Evolutionary conservation across 2,888 invertebrate genomes (phyloP).

Genomic region (Palloptera scutellata): DNA sequence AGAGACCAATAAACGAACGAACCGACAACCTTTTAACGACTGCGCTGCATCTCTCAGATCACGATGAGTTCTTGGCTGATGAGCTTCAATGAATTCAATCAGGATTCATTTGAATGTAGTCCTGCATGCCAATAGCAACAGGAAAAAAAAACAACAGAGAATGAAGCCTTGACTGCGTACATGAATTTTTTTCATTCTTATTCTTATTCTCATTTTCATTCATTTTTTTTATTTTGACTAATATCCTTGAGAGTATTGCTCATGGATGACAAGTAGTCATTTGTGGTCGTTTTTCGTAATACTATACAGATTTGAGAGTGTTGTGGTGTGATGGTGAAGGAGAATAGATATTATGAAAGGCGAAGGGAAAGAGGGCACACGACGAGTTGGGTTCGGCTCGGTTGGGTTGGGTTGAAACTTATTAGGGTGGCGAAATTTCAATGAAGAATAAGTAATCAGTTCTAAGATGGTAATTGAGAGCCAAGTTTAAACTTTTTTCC

Average conservation of each 20-base stretch:
- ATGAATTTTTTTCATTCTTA: too few relatives aligned
- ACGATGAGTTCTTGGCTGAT: conserved; percentile 49
- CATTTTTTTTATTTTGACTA: conserved; percentile 46
- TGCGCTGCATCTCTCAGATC: conserved; percentile 43
- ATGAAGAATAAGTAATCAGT: conserved; percentile 55
- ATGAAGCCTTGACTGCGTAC: conserved; percentile 30
- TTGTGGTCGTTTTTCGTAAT: too few relatives aligned
- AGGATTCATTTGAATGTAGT: conserved; percentile 60
- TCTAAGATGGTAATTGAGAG: conserved; percentile 57
- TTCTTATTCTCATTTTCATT: too few relatives aligned
- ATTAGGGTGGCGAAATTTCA: conserved; percentile 22
- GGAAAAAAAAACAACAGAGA: conserved; percentile 30
- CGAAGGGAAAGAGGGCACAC: background rate
- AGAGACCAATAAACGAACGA: conserved; percentile 9
- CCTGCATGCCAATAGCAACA: conserved; percentile 53
- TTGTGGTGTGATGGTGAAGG: too few relatives aligned
- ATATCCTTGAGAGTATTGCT: conserved; percentile 37
- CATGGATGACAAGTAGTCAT: too few relatives aligned
- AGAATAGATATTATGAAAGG: too few relatives aligned
- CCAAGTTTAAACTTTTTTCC: conserved; percentile 35
- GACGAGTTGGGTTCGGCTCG: conserved; percentile 34
- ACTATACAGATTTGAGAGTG: too few relatives aligned
- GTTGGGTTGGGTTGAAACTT: conserved; percentile 31
- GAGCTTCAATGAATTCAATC: conserved; percentile 60
- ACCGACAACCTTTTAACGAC: conserved; percentile 8